Evolutionary conservation across 2,113 vertebrate genomes (phyloP).

Genomic region (Galeopterus variegatus): DNA sequence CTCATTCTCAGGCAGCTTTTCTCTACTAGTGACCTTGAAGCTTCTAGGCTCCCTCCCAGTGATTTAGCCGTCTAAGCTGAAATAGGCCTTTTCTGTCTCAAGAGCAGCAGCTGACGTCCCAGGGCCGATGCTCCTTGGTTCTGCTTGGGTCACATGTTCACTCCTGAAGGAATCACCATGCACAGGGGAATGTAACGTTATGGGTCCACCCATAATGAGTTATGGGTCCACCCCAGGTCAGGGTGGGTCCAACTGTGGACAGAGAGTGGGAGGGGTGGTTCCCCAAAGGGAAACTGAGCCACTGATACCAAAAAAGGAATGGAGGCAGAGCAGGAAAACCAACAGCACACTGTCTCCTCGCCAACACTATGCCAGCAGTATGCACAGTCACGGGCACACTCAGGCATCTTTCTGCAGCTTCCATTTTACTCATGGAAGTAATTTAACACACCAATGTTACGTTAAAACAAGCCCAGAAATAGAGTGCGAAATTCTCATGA

Average conservation of each 20-base stretch:
- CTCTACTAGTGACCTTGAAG: background rate
- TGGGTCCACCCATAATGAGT: background rate
- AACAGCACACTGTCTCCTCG: background rate
- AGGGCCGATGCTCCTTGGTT: background rate
- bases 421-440: background rate
- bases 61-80: background rate
- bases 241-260: background rate
- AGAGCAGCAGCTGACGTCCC: accelerated
- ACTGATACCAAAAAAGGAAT: background rate
- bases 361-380: accelerated
- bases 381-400: background rate
- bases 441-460: background rate
- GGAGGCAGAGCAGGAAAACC: background rate
- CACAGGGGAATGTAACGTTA: background rate
- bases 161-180: background rate
- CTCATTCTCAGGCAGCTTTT: background rate
- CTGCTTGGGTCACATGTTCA: background rate
- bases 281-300: background rate
- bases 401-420: background rate
- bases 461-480: constrained; percentile 26
- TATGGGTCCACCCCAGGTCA: accelerated
- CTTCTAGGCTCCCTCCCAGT: background rate
- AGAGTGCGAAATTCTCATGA: constrained; percentile 54
- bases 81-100: background rate
- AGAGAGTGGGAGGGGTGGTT: background rate